Conservation (phyloP, 2,888 invertebrate genomes). For the Stegophylla sp. region DNA sequence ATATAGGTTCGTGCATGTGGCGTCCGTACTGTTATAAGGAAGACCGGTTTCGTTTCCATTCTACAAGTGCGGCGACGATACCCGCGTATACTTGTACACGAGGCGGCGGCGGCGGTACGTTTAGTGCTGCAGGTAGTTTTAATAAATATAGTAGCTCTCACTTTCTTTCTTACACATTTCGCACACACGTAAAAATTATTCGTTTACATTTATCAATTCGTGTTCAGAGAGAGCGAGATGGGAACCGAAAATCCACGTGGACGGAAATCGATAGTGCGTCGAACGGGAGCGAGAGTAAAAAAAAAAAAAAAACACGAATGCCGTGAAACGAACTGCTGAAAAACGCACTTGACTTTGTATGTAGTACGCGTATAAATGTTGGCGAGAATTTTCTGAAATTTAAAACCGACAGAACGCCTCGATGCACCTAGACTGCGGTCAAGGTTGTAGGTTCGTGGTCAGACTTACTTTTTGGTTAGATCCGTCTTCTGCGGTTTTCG, state of each 20-base stretch:
- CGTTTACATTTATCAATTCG: background rate
- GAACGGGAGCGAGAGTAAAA: background rate
- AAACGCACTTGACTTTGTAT: no score
- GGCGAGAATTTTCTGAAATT: background rate
- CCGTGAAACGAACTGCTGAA: background rate
- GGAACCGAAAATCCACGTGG: conserved; percentile 14
- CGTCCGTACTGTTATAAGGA: background rate
- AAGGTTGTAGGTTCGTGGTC: background rate
- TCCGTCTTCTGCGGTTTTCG: background rate
- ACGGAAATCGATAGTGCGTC: conserved; percentile 21
- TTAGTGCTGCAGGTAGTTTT: conserved; percentile 40
- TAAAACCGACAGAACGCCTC: background rate
- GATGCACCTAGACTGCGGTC: no score
- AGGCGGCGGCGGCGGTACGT: background rate
- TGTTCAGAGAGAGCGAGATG: background rate
- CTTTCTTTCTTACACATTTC: conserved; percentile 23
- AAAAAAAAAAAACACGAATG: background rate
- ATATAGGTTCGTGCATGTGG: background rate
- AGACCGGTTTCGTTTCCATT: conserved; percentile 51
- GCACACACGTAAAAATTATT: conserved; percentile 27
- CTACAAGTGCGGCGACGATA: conserved; percentile 18
- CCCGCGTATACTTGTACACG: background rate
- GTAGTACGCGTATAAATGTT: no score
- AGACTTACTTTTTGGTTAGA: background rate
- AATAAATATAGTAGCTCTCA: conserved; percentile 25